Evolutionary conservation across 2,113 vertebrate species (phyloP), one percentile per base, ranked within the genome.

Genomic region (Lamprotornis superbus): DNA sequence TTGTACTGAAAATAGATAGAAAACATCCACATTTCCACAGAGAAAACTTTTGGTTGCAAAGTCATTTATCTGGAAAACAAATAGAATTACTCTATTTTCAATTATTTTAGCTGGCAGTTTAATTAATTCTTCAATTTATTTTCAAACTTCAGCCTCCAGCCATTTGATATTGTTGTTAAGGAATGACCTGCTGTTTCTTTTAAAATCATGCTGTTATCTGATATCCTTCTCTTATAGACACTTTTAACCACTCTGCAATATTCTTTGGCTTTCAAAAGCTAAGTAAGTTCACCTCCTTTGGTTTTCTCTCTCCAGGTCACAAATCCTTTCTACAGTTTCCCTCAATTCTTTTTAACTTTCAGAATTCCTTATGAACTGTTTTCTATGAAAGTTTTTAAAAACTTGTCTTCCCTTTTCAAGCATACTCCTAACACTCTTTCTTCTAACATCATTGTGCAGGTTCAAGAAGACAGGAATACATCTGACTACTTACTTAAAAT

Each of bases 51-150:
- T 67, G 27, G 44, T 69, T 61, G n/a, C 12, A 56, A 93, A 87
- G 52, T 71, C 3, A 47, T 90, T 96, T 91, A 64, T 93, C 85
- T 90, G 88, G 63, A 86, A 89, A 96, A 96, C 42, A 93, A 93
- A 92, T 42, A 13, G 50, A 86, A 77, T 90, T 61, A 24, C 23
- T 90, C 31, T 86, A 15, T 67, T 94, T 92, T 88, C 82, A 85
- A 53, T 95, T 93, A 81, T 92, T 96, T 92, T 65, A 28, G 19
- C 30, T 78, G 89, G 16, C 42, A 83, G 69, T 78, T 93, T 97
- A 94, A 97, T 96, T 96, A 95, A 90, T 93, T 90, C 76, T 95
- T 94, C 47, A 65, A 80, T 86, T 94, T 95, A 55, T 94, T 94
- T 90, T 88, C 10, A 19, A 73, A 83, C 15, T 77, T 83, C 42